Base-by-base conservation (phyloP, 1,140 invertebrate species). In the Cyphomyrmex costatus region DNA sequence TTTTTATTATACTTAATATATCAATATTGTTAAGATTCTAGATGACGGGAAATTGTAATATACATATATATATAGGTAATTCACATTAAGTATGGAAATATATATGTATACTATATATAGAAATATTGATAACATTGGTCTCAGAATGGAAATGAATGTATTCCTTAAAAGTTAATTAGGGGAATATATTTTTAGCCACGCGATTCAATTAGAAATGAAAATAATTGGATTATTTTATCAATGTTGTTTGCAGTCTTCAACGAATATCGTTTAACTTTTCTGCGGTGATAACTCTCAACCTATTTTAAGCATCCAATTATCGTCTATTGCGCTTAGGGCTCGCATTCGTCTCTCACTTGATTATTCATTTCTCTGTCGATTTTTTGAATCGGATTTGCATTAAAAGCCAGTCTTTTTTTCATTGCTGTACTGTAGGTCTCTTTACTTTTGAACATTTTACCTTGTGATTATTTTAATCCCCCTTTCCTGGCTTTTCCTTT, bases 241-340 rank as follows among this genome's bases (percentile, higher is more conserved):
- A 83, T 83, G 51, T 83, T 83, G 42, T 74, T 83, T 74, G 68
- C 79, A 21, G 27, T 73, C 53, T 73, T 83, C 36, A 60, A 73
- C 53, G 36, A 82, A 24, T 30, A 24, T 36, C 79, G n/a, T 83
- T 83, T 83, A 74, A 83, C 68, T 83, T 74, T 83, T 60, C 79
- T 74, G 36, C 19, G 36, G 53, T 24, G 68, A 83, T 83, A 83
- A 83, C 79, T 83, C 36, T 83, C 56, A 74, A 83, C 27, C n/a
- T 42, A 27, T 60, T 27, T 83, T 83, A 83, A 83, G 79, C 79
- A 61, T 83, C 79, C 79, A 83, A 74, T 83, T 83, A 82, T 73
- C 79, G 53, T 82, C 73, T 82, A 83, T 83, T 74, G 79, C 60
- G 36, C 49, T 79, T 79, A 79, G 12, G 16, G 19, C 2, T 66